phyloP scores from a whole-genome alignment of 30 jellyfish, hydroid and myxozoan species.

The Pseudorhiza aurosa region DNA sequence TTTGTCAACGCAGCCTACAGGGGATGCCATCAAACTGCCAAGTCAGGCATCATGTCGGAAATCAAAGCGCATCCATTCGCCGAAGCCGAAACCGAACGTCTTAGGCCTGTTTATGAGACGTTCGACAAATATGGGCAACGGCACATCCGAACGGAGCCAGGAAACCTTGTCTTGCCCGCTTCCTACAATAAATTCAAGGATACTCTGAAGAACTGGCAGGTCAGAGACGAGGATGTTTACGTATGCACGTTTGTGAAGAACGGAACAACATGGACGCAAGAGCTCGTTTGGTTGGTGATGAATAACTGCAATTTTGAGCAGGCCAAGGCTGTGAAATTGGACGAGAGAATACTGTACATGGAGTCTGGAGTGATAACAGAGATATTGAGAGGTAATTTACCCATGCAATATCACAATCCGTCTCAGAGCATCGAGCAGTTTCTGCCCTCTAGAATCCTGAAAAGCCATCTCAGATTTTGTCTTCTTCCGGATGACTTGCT shows the following conservation, averaged over 20 bases:
- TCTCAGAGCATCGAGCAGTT: neutral
- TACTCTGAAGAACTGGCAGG: conserved; percentile 1
- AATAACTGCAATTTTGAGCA: neutral
- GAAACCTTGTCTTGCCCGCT: neutral
- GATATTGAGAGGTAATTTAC: neutral
- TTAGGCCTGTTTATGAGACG: neutral
- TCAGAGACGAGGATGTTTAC: conserved; percentile 25
- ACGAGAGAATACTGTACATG: neutral
- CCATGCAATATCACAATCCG: neutral
- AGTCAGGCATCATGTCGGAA: no score
- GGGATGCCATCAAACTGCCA: no score
- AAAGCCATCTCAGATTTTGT: conserved; percentile 7
- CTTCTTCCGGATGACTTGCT: conserved; percentile 27
- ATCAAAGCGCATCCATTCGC: neutral
- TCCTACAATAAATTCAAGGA: conserved; percentile 8
- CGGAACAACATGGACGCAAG: conserved; percentile 47
- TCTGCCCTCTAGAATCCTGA: conserved; percentile 33
- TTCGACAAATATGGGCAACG: neutral
- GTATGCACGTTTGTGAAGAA: neutral
- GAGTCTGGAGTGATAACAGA: neutral
- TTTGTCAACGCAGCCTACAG: no score
- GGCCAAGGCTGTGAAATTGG: conserved; percentile 5
- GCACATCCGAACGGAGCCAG: conserved; percentile 25
- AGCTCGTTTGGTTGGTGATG: conserved; percentile 5
- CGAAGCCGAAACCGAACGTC: neutral